Evolutionary conservation across 1,140 invertebrate genomes (phyloP).

Genomic region (Araneus ventricosus): DNA sequence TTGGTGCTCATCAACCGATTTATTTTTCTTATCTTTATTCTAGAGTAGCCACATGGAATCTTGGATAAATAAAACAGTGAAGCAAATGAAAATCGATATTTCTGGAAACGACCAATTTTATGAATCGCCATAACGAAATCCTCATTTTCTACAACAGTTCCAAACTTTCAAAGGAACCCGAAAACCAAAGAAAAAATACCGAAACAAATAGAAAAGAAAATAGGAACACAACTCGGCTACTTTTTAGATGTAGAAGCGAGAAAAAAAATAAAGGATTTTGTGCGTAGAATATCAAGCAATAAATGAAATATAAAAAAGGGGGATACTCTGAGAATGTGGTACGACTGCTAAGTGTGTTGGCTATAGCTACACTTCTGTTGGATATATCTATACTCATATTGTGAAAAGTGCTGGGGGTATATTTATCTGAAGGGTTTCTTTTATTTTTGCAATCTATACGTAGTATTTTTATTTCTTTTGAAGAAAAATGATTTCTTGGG

Average conservation of each 20-base stretch:
- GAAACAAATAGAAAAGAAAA: neutral
- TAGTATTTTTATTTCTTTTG: conserved; percentile 2
- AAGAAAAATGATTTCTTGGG: neutral
- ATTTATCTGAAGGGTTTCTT: neutral
- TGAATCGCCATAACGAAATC: neutral
- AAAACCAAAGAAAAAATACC: neutral
- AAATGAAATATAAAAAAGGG: conserved; percentile 8
- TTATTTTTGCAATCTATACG: neutral
- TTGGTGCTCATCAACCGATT: neutral
- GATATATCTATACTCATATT: neutral
- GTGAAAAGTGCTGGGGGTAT: neutral
- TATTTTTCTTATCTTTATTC: neutral
- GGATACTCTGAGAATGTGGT: neutral
- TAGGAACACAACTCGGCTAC: neutral
- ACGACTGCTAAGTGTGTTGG: neutral
- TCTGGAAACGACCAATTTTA: neutral
- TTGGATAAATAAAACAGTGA: neutral
- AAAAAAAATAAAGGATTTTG: neutral
- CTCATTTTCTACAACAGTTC: conserved; percentile 6
- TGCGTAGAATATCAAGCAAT: conserved; percentile 21
- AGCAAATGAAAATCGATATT: neutral
- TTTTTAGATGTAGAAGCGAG: neutral
- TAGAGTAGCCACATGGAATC: neutral
- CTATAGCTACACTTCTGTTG: neutral
- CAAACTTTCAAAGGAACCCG: neutral